These are phyloP conservation scores for Cremastinae sp. DNA, from an alignment of 2,888 invertebrate species.

Conservation along the genomic window DNA sequence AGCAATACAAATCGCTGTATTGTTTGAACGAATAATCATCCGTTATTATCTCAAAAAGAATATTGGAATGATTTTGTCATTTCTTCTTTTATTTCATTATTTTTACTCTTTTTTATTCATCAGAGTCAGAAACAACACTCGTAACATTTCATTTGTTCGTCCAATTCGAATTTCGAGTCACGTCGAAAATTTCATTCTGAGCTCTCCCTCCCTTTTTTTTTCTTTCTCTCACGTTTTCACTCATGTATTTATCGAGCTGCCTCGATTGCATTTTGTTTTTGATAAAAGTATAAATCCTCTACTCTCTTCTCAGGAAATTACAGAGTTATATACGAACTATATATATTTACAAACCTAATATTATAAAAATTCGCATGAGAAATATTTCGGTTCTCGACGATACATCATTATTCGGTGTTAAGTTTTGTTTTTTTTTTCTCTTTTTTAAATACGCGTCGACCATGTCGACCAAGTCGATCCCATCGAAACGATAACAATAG, in stretches of 20 bases:
- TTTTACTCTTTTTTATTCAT: too few relatives aligned
- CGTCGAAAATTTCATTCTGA: too few relatives aligned
- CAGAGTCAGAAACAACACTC: constrained; percentile 23
- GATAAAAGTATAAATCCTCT: constrained; percentile 18
- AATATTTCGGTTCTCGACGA: constrained; percentile 19
- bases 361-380: constrained; percentile 35
- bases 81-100: background rate
- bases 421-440: background rate
- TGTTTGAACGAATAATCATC: constrained; percentile 43
- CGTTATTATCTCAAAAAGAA: constrained; percentile 44
- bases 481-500: constrained; percentile 31
- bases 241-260: constrained; percentile 2
- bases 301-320: constrained; percentile 27
- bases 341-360: too few relatives aligned
- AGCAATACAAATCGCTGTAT: constrained; percentile 46
- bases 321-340: too few relatives aligned
- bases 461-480: constrained; percentile 23
- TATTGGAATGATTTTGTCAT: constrained; percentile 53
- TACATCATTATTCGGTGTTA: background rate
- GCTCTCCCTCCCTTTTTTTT: background rate
- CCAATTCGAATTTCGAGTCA: constrained; percentile 33
- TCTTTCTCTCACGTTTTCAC: background rate
- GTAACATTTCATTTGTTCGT: constrained; percentile 32
- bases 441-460: background rate
- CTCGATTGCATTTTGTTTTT: constrained; percentile 4